Conservation (phyloP, 53 echinoderm and acorn worm species). For the Paracentrotus lividus region DNA sequence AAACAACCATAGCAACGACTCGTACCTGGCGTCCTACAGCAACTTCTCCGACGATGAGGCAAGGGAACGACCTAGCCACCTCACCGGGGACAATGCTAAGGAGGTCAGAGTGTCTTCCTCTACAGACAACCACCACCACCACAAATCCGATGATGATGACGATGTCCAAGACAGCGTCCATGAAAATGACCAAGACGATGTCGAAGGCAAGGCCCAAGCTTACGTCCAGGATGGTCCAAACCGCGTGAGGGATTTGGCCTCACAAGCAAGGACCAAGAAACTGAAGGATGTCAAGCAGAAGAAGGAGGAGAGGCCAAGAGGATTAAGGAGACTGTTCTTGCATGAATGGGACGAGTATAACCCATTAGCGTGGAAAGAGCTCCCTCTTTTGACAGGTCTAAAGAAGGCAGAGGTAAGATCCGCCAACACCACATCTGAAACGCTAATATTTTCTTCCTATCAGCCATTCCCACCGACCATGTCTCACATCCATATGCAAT, state of each 20-base stretch:
- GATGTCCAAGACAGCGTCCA: not conserved
- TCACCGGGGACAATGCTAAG: slow-evolving; percentile 55
- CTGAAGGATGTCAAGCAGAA: not conserved
- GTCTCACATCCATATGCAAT: too few species aligned
- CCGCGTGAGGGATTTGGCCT: not conserved
- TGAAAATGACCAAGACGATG: not conserved
- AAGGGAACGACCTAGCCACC: slow-evolving; percentile 1
- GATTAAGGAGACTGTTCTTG: not conserved
- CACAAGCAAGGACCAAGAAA: not conserved
- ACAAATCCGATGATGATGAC: not conserved
- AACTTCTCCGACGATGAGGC: slow-evolving; percentile 42
- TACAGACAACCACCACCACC: not conserved
- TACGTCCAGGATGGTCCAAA: not conserved
- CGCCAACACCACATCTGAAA: too few species aligned
- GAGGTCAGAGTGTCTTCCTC: slow-evolving; percentile 62
- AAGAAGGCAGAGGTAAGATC: slow-evolving; percentile 42
- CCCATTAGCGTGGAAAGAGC: slow-evolving; percentile 53
- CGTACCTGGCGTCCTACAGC: slow-evolving; percentile 49
- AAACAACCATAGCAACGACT: not conserved
- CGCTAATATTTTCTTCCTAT: too few species aligned
- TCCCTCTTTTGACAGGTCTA: slow-evolving; percentile 29
- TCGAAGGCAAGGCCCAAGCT: not conserved
- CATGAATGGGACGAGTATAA: slow-evolving; percentile 72
- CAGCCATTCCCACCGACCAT: too few species aligned
- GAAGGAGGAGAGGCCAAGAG: not conserved